Conservation (phyloP, 2,888 invertebrate genomes). For the Thymelicus lineola region DNA sequence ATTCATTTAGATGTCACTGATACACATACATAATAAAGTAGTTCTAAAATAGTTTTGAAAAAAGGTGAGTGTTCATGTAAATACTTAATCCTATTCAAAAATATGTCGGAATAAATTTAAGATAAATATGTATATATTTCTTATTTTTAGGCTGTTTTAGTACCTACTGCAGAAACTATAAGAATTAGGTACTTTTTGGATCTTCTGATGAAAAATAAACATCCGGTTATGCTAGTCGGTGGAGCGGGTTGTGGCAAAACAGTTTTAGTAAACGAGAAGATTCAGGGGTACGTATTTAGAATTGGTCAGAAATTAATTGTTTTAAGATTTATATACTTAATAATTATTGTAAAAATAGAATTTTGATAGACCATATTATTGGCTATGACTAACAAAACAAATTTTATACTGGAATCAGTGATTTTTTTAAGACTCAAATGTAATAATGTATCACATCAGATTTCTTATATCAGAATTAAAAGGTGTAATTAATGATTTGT, state of each 20-base stretch:
- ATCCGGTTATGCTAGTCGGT: constrained; percentile 98
- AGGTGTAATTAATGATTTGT: neutral
- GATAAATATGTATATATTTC: neutral
- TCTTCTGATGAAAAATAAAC: constrained; percentile 93
- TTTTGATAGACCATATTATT: constrained; percentile 46
- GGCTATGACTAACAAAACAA: neutral
- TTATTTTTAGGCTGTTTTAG: constrained; percentile 90
- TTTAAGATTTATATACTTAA: no score
- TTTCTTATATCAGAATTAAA: neutral
- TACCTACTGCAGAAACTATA: constrained; percentile 97
- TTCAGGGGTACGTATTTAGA: constrained; percentile 74
- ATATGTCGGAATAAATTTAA: constrained; percentile 8
- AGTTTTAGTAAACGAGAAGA: constrained; percentile 90
- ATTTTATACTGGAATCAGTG: neutral
- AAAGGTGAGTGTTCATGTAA: no score
- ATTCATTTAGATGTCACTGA: no score
- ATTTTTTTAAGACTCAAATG: neutral
- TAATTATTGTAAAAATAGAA: no score
- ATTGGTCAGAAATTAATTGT: neutral
- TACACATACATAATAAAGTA: no score
- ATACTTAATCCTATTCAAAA: no score
- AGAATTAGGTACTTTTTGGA: constrained; percentile 95
- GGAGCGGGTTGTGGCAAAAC: constrained; percentile 98
- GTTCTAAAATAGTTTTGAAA: no score
- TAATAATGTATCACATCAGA: neutral